A percentile compares a stretch with the other conserved stretches of the same genome.
phyloP scores from a whole-genome alignment of 2,797 vertebrate genomes.

The Fratercula arctica region DNA sequence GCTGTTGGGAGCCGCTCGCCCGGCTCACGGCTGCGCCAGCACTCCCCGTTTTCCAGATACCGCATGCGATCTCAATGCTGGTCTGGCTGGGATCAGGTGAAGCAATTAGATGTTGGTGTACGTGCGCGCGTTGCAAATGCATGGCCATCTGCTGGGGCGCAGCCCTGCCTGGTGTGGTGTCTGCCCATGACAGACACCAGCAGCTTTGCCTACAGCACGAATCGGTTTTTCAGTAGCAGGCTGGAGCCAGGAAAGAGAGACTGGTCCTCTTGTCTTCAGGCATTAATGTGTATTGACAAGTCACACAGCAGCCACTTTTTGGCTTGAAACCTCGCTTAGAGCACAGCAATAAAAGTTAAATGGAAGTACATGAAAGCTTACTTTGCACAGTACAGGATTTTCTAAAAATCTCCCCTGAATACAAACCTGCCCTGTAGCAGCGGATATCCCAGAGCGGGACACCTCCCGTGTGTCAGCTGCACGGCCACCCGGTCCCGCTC shows the following conservation, averaged over 20 bases:
- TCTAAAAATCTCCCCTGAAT: background rate
- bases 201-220: too few species aligned
- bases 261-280: background rate
- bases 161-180: background rate
- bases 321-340: background rate
- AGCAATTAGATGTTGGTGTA: background rate
- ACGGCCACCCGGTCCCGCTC: rapidly evolving
- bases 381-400: background rate
- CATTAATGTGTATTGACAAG: too few species aligned
- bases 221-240: background rate
- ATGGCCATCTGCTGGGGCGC: background rate
- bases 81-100: background rate
- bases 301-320: background rate
- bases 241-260: background rate
- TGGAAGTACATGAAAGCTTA: background rate
- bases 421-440: background rate
- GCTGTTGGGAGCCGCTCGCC: background rate
- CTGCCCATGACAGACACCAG: background rate
- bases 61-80: rapidly evolving
- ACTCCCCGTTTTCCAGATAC: background rate
- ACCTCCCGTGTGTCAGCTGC: rapidly evolving
- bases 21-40: rapidly evolving
- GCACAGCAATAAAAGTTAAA: background rate
- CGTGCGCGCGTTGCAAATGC: rapidly evolving
- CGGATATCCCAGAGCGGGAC: rapidly evolving